phyloP scores from a whole-genome alignment of 2,113 vertebrate species.

The Cariama cristata region DNA sequence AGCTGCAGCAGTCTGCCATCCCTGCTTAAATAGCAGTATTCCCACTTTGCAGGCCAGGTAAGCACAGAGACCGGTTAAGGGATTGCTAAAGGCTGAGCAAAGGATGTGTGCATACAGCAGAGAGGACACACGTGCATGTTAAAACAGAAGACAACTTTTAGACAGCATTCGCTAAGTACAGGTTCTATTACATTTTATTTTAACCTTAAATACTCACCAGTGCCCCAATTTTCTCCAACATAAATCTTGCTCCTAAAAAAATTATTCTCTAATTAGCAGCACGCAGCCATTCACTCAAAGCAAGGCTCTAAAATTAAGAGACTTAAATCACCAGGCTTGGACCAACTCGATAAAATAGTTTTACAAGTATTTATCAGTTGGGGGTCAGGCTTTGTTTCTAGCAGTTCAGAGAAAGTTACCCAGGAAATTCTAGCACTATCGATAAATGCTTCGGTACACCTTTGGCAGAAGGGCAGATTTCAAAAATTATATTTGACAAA shows the following conservation, averaged over 20 bases:
- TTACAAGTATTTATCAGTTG: not conserved
- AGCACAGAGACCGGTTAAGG: not conserved
- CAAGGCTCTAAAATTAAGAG: conserved; percentile 13
- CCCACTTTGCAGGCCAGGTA: not conserved
- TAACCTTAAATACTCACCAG: not conserved
- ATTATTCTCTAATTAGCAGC: not conserved
- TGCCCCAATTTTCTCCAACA: not conserved
- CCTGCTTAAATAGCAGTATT: not conserved
- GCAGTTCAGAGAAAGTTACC: conserved; percentile 9
- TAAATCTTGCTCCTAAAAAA: conserved; percentile 1
- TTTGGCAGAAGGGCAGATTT: conserved; percentile 18
- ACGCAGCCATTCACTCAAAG: conserved; percentile 1
- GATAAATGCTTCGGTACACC: conserved; percentile 38
- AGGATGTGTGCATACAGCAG: not conserved
- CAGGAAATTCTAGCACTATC: conserved; percentile 19
- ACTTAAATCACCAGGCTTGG: conserved; percentile 59
- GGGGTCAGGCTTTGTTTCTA: not conserved
- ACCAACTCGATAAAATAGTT: not conserved
- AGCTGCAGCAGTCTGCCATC: not conserved
- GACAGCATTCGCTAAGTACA: not conserved
- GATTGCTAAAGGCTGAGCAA: not conserved
- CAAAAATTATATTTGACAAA: not conserved
- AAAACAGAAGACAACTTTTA: conserved; percentile 13
- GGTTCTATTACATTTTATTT: not conserved
- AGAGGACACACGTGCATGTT: not conserved